Evolutionary conservation across 2,888 invertebrate species (phyloP), one percentile per base, ranked within the genome.

Genomic region (Agonopterix subpropinquella): DNA sequence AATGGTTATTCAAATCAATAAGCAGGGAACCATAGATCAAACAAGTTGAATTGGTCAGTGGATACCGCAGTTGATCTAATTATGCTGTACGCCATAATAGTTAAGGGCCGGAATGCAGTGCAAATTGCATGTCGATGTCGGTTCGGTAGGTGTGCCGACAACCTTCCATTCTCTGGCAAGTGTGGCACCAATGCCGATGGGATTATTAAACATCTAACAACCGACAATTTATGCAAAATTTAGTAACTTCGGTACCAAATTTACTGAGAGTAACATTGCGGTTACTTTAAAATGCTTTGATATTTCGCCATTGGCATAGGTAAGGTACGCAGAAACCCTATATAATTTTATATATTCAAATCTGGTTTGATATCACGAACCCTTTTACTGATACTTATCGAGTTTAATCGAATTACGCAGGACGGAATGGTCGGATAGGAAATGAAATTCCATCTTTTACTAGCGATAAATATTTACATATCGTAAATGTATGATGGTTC

Each of bases 141-240:
- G 59, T 64, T 63, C 64, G 65, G 67, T 67, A 68, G 78, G 82
- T 78, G 80, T 74, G 80, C 67, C 80, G 76, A 71, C 79, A 81
- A 76, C 83, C 83, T 84, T 82, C 80, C 83, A 83, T 81, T 86
- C 82, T 79, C 80, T 69, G 62, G 61, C 65, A 61, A 66, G 67
- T 61, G 67, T 65, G 70, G 70, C 75, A 73, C 73, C 79, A 80
- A 83, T 82, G 83, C 67, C 80, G 77, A 53, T 73, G 73, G 62
- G 57, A 68, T 75, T 71, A 81, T 82, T 80, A 79, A 73, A 74
- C 77, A 77, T 77, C 72, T 73, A 68, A 67, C 47, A 61, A 63
- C 65, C 57, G 62, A 70, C 68, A 70, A 73, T 68, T 62, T 28
- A 28, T 28, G 28, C 59, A 28, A 28, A 28, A 28, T 70, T 28